These are phyloP conservation scores for Drosophila phalerata DNA, from an alignment of 2,888 invertebrate genomes.

Conservation along the genomic window DNA sequence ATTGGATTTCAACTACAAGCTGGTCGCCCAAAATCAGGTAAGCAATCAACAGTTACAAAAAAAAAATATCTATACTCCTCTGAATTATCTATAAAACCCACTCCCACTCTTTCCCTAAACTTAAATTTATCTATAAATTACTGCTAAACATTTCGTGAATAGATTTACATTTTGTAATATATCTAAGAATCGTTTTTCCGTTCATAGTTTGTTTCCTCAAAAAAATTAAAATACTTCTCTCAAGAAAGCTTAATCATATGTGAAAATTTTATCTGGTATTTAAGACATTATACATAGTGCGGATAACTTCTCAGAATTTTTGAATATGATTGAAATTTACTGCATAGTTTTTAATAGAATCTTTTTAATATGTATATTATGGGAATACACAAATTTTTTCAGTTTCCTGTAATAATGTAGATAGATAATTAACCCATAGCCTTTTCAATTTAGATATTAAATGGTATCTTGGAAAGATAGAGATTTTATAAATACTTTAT, in stretches of 20 bases:
- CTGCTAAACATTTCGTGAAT: constrained; percentile 26
- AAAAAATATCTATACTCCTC: background rate
- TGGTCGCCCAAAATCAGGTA: constrained; percentile 87
- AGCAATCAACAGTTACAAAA: constrained; percentile 6
- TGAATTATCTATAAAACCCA: background rate
- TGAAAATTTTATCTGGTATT: background rate
- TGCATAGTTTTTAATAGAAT: too few relatives aligned
- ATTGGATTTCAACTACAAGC: constrained; percentile 85
- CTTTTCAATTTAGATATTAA: too few relatives aligned
- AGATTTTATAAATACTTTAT: too few relatives aligned
- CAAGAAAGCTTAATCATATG: background rate
- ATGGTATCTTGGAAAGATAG: too few relatives aligned
- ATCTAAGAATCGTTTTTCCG: background rate
- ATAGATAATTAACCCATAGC: too few relatives aligned
- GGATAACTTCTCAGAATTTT: too few relatives aligned
- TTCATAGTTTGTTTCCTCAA: background rate
- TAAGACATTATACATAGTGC: too few relatives aligned
- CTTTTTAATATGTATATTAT: too few relatives aligned
- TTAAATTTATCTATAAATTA: constrained; percentile 14
- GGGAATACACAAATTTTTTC: too few relatives aligned
- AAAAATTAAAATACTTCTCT: background rate
- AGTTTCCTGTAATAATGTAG: too few relatives aligned
- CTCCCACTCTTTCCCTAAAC: background rate
- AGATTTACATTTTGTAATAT: background rate
- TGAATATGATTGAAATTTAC: too few relatives aligned